Base-by-base conservation (phyloP, 2,888 invertebrate species). In the Cancer borealis region DNA sequence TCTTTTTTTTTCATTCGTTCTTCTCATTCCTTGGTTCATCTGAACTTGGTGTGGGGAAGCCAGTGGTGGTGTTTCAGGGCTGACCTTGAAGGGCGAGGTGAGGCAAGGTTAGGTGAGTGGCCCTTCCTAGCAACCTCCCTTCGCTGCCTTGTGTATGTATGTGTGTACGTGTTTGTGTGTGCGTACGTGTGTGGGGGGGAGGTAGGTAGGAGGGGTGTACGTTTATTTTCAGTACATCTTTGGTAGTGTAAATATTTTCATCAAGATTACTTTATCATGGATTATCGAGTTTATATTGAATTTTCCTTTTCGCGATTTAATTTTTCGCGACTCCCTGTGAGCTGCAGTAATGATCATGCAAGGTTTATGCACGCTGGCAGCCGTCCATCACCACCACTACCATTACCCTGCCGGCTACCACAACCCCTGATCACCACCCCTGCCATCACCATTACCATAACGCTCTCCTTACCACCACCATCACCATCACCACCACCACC, bases 21-120 rank as follows among this genome's bases (percentile, higher is more conserved):
- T 66, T 10, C 30, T 3, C 30, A 10, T 30, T 12, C 21, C 12
- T 79, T 26, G 30, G 79, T 30, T 79, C 21, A 12, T 79, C 30
- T 79, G 30, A 30, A 3, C 21, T 79, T 6, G 4, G 79, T 30
- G n/a, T 26, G 21, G 5, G 14, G 6, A 5, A 6, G 30, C 3
- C 30, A 10, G 30, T 79, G 10, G 79, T 26, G 6, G 6, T 30
- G 30, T 26, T 26, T 79, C 12, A 12, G 79, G 30, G 79, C 6
- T 79, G 79, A 79, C 79, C 79, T 79, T 79, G 79, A 79, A 30
- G 14, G 79, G 5, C 79, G 79, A 79, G 79, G 79, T 79, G 79
- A 79, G 30, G 10, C 79, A 30, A 79, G 79, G 79, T 10, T 79
- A 79, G 79, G 79, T 79, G 79, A 79, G 79, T 79, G 79, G 79